A percentile compares a stretch with the other conserved stretches of the same genome.
Evolutionary conservation across 1,140 invertebrate genomes (phyloP).

Genomic region (Sitodiplosis mosellana): DNA sequence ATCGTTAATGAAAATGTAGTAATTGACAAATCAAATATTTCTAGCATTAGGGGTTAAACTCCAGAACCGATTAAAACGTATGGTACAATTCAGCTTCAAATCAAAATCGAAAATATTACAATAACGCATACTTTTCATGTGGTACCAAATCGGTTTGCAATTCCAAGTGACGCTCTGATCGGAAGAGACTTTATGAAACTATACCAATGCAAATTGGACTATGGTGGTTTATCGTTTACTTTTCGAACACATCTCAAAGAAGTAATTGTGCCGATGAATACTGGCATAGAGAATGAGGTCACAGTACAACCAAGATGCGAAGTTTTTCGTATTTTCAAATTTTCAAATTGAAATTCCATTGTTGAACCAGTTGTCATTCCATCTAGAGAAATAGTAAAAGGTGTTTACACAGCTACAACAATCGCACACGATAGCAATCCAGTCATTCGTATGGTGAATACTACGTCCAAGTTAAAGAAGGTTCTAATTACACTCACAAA

Average conservation of each 20-base stretch:
- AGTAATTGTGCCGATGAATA: background rate
- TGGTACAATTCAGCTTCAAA: background rate
- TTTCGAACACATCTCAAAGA: background rate
- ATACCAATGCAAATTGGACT: background rate
- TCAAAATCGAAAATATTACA: background rate
- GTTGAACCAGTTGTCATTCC: background rate
- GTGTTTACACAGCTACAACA: background rate
- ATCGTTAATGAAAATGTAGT: background rate
- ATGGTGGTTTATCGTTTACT: background rate
- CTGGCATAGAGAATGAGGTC: background rate
- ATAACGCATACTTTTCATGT: background rate
- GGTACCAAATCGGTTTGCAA: background rate
- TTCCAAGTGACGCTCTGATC: background rate
- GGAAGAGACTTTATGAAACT: background rate
- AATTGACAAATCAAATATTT: background rate
- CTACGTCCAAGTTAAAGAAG: background rate
- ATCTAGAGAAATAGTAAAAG: background rate
- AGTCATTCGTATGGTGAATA: background rate
- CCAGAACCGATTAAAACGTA: background rate
- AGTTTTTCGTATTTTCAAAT: background rate
- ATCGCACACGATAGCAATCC: background rate
- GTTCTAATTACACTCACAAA: background rate
- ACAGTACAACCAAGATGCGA: background rate
- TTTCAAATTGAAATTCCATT: background rate
- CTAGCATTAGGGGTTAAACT: background rate